These are phyloP conservation scores for Halcyon malimbica DNA, from an alignment of 2,113 vertebrate species.

Conservation along the genomic window DNA sequence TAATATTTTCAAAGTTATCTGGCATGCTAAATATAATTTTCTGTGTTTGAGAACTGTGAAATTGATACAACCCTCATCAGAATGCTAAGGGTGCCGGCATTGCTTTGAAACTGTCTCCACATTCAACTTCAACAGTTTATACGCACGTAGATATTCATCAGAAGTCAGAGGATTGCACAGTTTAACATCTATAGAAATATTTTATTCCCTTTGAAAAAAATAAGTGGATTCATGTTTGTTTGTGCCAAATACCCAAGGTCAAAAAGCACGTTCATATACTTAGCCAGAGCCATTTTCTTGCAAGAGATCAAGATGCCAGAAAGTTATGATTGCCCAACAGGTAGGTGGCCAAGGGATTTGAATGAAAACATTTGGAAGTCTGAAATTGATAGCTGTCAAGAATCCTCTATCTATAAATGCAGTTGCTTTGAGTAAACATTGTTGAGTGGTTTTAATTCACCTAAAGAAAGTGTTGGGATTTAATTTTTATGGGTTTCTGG, in stretches of 20 bases:
- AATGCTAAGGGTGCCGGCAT: not conserved
- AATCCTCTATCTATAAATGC: not conserved
- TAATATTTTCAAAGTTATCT: not conserved
- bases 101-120: not conserved
- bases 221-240: not conserved
- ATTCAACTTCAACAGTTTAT: not conserved
- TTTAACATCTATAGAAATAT: not conserved
- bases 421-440: slow-evolving; percentile 13
- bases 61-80: not conserved
- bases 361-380: slow-evolving; percentile 21
- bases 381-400: slow-evolving; percentile 18
- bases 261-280: not conserved
- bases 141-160: not conserved
- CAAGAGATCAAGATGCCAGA: not conserved
- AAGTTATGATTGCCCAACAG: not conserved
- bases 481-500: slow-evolving; percentile 25
- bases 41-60: not conserved
- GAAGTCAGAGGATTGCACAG: not conserved
- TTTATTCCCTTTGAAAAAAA: not conserved
- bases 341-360: not conserved
- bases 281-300: not conserved
- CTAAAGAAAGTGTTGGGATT: slow-evolving; percentile 26
- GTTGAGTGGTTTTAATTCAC: slow-evolving; percentile 37
- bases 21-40: not conserved
- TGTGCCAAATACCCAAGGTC: not conserved